Evolutionary conservation across 2,888 invertebrate genomes (phyloP), one percentile per base, ranked within the genome.

Genomic region (Caenorhabditis afra): DNA sequence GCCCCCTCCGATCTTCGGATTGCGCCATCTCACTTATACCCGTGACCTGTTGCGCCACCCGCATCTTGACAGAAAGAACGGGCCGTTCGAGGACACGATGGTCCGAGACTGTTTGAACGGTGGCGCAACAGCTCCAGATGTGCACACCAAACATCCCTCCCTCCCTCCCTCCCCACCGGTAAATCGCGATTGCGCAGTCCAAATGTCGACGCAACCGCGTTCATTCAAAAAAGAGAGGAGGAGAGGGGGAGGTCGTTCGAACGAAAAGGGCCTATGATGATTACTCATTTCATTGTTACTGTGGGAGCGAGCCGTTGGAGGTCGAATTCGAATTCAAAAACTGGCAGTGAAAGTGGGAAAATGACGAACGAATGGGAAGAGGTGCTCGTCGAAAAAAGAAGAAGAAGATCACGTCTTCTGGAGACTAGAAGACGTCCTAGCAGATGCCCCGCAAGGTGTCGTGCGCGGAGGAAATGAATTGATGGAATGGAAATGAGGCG

Each of bases 401-500:
- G 29, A 29, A 29, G 29, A 29, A 29, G 29, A 29, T 3, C 29
- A 7, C 29, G 29, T 29, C n/a, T n/a, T n/a, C n/a, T 39, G 12
- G 12, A 39, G 39, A 39, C 7, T 10, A 39, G 39, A n/a, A n/a
- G 44, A 3, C 44, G 44, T 52, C 52, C 29, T 23, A 14, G 23
- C 52, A 44, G 62, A 35, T 41, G 44, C 12, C 16, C 7, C 39
- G 23, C 12, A 50, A 64, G 52, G 62, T 41, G 50, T 55, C 45
- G 39, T 11, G 39, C 16, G 41, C 16, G n/a, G 12, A 11, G 41
- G 37, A n/a, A 29, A 29, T 29, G 53, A 71, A 71, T 61, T 62
- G 55, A 71, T 64, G 71, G 64, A 62, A 64, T 62, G 47, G 29
- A 47, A 64, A 71, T 71, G 71, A 71, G 71, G 41, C 37, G n/a